Conservation (phyloP, 2,888 invertebrate species). For the Euplagia quadripunctaria region DNA sequence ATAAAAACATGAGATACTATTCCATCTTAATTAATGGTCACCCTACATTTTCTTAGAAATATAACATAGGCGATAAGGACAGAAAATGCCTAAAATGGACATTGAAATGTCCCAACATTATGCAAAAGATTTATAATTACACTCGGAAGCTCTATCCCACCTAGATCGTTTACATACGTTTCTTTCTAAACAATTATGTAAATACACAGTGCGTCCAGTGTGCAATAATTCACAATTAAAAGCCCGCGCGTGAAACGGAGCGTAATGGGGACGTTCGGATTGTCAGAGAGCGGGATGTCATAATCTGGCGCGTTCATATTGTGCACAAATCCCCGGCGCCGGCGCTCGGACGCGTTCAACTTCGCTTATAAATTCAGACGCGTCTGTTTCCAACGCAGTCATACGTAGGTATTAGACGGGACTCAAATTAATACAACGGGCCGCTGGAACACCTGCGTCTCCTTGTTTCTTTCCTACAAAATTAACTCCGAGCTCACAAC, state of each 20-base stretch:
- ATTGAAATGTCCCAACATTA: conserved; percentile 72
- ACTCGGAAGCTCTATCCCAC: conserved; percentile 70
- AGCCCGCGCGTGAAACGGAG: conserved; percentile 59
- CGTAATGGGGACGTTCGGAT: conserved; percentile 65
- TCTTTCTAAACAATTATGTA: conserved; percentile 84
- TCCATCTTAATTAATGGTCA: conserved; percentile 66
- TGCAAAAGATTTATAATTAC: conserved; percentile 80
- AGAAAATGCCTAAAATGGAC: conserved; percentile 68
- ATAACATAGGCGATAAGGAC: conserved; percentile 61
- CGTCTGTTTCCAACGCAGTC: conserved; percentile 75
- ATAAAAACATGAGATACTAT: conserved; percentile 67
- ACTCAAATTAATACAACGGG: conserved; percentile 83
- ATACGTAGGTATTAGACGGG: conserved; percentile 82
- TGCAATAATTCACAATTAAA: conserved; percentile 81
- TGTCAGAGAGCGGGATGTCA: conserved; percentile 69
- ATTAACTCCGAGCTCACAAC: conserved; percentile 83
- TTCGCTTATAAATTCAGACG: conserved; percentile 80
- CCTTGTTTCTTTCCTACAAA: conserved; percentile 83
- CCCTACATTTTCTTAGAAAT: conserved; percentile 57
- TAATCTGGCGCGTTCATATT: conserved; percentile 77
- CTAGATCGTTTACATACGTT: conserved; percentile 76
- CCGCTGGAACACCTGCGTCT: conserved; percentile 78
- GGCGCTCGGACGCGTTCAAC: conserved; percentile 69
- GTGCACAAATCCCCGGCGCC: conserved; percentile 63
- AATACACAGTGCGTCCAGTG: conserved; percentile 66